phyloP scores from a whole-genome alignment of 2,797 vertebrate genomes.

The Limnodromus scolopaceus region DNA sequence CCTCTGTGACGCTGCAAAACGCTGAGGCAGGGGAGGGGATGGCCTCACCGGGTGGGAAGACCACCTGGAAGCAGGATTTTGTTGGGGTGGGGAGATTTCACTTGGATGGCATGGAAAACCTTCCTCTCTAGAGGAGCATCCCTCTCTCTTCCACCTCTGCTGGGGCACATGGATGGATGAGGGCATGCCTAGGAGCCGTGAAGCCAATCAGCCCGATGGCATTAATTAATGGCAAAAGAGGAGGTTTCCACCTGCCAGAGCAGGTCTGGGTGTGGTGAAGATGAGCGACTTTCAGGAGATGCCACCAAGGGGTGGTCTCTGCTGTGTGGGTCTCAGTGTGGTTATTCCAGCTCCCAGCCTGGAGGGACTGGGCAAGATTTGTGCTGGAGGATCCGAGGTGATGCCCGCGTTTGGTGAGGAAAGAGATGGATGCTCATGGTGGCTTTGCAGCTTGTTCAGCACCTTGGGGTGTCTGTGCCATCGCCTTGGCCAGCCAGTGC shows the following conservation, averaged over 20 bases:
- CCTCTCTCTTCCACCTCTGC: fast-evolving
- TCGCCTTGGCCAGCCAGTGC: background rate
- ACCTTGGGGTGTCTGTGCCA: background rate
- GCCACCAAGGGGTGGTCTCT: background rate
- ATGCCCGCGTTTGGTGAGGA: background rate
- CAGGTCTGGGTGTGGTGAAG: background rate
- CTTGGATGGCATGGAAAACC: fast-evolving
- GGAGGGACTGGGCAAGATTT: background rate
- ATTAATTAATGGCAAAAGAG: background rate
- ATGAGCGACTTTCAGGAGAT: background rate
- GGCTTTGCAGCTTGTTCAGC: background rate
- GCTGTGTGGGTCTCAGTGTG: fast-evolving
- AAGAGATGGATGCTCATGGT: background rate
- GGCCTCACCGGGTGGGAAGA: background rate
- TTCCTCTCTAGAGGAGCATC: background rate
- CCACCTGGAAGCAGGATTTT: background rate
- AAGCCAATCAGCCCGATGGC: background rate
- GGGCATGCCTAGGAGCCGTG: fast-evolving
- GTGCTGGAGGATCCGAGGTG: background rate
- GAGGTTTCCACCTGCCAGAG: background rate
- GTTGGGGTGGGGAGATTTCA: background rate
- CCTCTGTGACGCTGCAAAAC: background rate
- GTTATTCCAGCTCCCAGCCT: background rate
- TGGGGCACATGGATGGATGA: background rate
- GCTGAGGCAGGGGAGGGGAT: fast-evolving